phyloP scores from a whole-genome alignment of 1,140 invertebrate species.

The Antheraea pernyi region DNA sequence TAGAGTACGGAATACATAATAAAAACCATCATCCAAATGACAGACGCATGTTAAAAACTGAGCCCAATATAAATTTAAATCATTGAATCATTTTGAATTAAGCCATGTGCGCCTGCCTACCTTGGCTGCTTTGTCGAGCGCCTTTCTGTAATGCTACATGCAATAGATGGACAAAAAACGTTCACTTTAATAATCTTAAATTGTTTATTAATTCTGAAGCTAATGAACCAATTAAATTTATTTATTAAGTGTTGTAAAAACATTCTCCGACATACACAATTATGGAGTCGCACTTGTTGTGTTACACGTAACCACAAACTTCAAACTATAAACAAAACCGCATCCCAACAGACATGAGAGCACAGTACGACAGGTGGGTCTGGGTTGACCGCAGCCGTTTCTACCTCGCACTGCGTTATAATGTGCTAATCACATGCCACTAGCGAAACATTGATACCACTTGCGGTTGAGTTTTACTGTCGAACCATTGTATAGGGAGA shows the following conservation, averaged over 20 bases:
- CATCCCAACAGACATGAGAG: background rate
- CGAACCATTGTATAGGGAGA: background rate
- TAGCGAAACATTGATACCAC: background rate
- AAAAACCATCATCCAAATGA: too few relatives aligned
- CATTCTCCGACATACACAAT: background rate
- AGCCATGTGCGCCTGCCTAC: too few relatives aligned
- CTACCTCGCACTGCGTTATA: background rate
- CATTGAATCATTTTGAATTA: too few relatives aligned
- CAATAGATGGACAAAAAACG: too few relatives aligned
- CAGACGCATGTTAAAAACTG: too few relatives aligned
- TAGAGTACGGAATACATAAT: too few relatives aligned
- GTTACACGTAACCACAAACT: background rate
- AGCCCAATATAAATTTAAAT: too few relatives aligned
- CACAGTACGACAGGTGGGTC: background rate
- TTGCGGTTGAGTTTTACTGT: background rate
- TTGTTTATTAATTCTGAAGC: too few relatives aligned
- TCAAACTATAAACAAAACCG: background rate
- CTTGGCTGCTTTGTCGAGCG: too few relatives aligned
- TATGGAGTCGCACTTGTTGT: background rate
- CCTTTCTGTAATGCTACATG: too few relatives aligned
- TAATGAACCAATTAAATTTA: too few relatives aligned
- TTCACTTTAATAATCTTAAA: too few relatives aligned
- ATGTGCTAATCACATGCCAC: slow-evolving; percentile 1
- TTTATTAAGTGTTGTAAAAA: background rate
- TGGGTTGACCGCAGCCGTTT: background rate